phyloP scores from a whole-genome alignment of 2,888 invertebrate species.

The Drosophila fulvimacula region DNA sequence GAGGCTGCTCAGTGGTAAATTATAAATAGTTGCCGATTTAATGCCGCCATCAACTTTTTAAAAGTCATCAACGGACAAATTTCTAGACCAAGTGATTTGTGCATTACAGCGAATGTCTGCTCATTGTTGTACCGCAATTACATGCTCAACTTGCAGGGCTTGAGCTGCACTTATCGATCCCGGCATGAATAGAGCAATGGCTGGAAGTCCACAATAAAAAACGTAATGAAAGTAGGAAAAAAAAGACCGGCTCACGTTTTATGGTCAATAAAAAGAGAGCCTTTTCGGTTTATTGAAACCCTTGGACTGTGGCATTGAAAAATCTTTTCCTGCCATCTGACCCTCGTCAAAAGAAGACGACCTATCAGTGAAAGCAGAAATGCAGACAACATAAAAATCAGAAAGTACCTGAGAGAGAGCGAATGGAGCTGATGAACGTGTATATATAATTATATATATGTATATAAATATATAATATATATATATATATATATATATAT shows the following conservation, averaged over 20 bases:
- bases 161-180: constrained; percentile 28
- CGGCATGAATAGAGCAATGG: constrained; percentile 34
- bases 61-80: neutral
- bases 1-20: constrained; percentile 2
- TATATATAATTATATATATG: neutral
- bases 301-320: constrained; percentile 61
- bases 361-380: constrained; percentile 44
- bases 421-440: neutral
- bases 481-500: constrained; percentile 1
- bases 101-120: constrained; percentile 24
- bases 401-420: constrained; percentile 43
- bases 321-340: constrained; percentile 59
- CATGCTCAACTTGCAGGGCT: constrained; percentile 50
- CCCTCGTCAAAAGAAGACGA: constrained; percentile 35
- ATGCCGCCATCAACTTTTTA: constrained; percentile 8
- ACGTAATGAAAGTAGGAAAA: constrained; percentile 42
- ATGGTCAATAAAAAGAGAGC: constrained; percentile 71
- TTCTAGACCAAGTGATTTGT: constrained; percentile 3
- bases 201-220: constrained; percentile 48
- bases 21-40: constrained; percentile 19
- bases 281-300: constrained; percentile 73
- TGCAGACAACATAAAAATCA: constrained; percentile 71
- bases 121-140: constrained; percentile 69
- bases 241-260: constrained; percentile 51
- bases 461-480: too few species aligned